Percentiles rank a stretch among this genome's conserved stretches.
Conservation (phyloP, 1,140 invertebrate species). For the Trachymyrmex septentrionalis region DNA sequence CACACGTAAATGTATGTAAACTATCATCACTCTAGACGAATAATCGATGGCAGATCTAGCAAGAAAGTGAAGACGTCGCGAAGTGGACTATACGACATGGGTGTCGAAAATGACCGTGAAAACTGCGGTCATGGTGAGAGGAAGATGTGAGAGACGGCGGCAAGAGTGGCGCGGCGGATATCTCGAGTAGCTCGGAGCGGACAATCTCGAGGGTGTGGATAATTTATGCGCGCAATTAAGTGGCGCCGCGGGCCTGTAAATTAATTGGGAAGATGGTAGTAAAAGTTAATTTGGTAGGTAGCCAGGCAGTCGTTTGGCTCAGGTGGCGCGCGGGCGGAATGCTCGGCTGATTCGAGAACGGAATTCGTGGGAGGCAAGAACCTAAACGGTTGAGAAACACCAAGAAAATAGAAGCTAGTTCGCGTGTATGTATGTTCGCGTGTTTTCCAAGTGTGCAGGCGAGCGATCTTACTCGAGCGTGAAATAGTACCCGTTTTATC, state of each 20-base stretch:
- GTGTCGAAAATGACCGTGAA: constrained; percentile 58
- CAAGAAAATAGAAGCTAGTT: constrained; percentile 43
- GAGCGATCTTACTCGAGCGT: background rate
- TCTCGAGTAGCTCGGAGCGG: constrained; percentile 63
- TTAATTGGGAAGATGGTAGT: constrained; percentile 85
- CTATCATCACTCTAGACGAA: background rate
- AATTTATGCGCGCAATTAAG: constrained; percentile 85
- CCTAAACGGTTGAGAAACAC: constrained; percentile 48
- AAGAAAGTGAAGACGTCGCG: constrained; percentile 61
- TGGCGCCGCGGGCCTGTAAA: constrained; percentile 80
- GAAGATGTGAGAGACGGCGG: background rate
- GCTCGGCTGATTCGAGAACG: constrained; percentile 56
- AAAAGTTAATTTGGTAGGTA: constrained; percentile 85
- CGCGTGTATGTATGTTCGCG: background rate
- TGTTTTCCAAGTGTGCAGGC: constrained; percentile 14
- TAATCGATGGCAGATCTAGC: background rate
- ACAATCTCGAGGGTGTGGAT: constrained; percentile 77
- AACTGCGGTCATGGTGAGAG: background rate
- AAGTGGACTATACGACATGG: background rate
- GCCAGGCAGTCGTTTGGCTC: constrained; percentile 81
- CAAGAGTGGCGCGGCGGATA: constrained; percentile 61
- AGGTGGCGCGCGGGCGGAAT: constrained; percentile 76
- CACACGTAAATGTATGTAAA: background rate
- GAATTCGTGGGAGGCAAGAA: constrained; percentile 72
- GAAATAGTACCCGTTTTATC: constrained; percentile 34